Conservation (phyloP, 2,888 invertebrate species). For the Hedychridium roseum region DNA sequence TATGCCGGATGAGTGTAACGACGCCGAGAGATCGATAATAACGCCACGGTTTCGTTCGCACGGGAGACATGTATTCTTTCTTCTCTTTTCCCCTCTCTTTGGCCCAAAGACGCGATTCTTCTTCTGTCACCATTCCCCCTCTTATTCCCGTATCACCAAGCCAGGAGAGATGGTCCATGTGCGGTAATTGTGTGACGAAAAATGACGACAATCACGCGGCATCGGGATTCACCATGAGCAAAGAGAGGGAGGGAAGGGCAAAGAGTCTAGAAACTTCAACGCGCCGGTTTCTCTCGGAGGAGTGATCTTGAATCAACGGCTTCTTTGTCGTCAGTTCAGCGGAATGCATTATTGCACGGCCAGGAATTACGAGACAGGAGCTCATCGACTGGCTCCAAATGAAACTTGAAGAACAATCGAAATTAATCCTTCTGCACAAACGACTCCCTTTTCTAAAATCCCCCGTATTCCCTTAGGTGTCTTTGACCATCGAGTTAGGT, state of each 20-base stretch:
- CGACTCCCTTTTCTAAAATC: no score
- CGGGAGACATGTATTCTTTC: conserved; percentile 32
- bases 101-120: neutral
- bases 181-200: conserved; percentile 19
- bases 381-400: no score
- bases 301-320: neutral
- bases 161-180: no score
- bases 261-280: neutral
- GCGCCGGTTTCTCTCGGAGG: neutral
- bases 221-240: no score
- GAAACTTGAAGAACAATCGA: no score
- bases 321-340: neutral
- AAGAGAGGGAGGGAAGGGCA: neutral
- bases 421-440: no score
- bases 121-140: neutral
- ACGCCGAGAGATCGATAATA: conserved; percentile 43
- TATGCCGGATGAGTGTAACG: conserved; percentile 39
- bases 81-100: neutral
- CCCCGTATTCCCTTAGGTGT: no score
- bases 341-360: conserved; percentile 5
- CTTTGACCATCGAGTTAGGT: no score
- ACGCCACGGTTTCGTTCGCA: conserved; percentile 38
- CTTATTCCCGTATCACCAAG: no score
- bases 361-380: no score
- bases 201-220: conserved; percentile 15